Evolutionary conservation across 2,113 vertebrate genomes (phyloP).

Genomic region (Takifugu flavidus): DNA sequence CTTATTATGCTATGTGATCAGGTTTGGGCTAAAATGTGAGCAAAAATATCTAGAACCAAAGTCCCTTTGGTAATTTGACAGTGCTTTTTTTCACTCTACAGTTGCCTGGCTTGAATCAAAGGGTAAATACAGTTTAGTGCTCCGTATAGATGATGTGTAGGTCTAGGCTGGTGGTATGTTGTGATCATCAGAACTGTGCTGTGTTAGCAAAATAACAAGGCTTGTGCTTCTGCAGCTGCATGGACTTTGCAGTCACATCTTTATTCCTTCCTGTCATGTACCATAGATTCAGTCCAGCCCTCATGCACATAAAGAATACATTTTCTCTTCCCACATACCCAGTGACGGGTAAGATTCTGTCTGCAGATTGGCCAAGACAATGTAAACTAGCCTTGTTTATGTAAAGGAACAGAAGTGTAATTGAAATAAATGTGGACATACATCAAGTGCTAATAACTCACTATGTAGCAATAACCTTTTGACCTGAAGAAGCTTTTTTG

Average conservation of each 20-base stretch:
- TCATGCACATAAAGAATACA: neutral
- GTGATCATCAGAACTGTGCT: conserved; percentile 7
- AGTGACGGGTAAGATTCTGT: too few species aligned
- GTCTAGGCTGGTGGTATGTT: conserved; percentile 9
- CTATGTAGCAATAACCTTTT: too few species aligned
- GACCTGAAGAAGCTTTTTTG: too few species aligned
- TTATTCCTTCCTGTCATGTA: conserved; percentile 32
- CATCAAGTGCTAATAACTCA: too few species aligned
- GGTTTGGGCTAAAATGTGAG: conserved; percentile 42
- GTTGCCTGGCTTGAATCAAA: conserved; percentile 52
- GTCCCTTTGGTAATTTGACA: conserved; percentile 12
- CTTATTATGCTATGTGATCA: neutral
- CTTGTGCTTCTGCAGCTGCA: conserved; percentile 33
- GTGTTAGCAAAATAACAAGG: neutral
- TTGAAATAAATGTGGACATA: too few species aligned
- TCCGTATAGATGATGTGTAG: conserved; percentile 28
- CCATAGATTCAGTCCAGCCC: neutral
- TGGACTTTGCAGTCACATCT: conserved; percentile 36
- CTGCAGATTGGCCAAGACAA: too few species aligned
- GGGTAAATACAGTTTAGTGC: conserved; percentile 40
- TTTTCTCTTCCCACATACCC: neutral
- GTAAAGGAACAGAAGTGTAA: too few species aligned
- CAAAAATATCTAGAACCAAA: conserved; percentile 3
- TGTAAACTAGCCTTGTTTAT: too few species aligned
- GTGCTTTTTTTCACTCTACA: conserved; percentile 31